These are phyloP conservation scores for Mugil cephalus DNA, from an alignment of 2,113 vertebrate genomes.

Conservation along the genomic window DNA sequence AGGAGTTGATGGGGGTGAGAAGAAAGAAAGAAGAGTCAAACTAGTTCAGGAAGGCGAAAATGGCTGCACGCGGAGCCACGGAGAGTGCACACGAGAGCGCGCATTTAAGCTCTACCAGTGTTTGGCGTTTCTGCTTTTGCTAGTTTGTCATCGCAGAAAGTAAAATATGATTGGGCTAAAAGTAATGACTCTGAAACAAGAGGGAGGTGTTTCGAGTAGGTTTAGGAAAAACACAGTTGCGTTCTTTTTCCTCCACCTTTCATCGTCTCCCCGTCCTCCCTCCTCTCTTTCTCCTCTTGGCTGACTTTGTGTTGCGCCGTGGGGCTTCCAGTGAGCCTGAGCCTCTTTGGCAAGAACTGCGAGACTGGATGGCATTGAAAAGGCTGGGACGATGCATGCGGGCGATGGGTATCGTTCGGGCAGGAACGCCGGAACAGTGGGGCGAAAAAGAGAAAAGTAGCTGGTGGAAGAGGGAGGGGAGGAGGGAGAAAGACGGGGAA, in stretches of 20 bases:
- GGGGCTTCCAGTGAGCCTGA: slow-evolving; percentile 69
- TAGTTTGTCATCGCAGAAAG: neutral
- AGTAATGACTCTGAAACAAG: neutral
- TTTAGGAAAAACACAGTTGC: neutral
- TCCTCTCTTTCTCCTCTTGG: slow-evolving; percentile 66
- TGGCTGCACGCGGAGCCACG: neutral
- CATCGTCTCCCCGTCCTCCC: slow-evolving; percentile 28
- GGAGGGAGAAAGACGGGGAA: slow-evolving; percentile 42
- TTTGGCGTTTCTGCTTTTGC: neutral
- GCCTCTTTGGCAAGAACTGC: slow-evolving; percentile 71
- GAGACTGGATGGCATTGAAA: slow-evolving; percentile 65
- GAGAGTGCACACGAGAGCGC: neutral
- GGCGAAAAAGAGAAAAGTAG: slow-evolving; percentile 24
- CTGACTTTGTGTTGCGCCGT: slow-evolving; percentile 70
- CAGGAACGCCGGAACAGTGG: neutral
- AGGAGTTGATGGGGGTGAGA: slow-evolving; percentile 3
- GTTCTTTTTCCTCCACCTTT: slow-evolving; percentile 19
- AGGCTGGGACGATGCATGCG: slow-evolving; percentile 48
- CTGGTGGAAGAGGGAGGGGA: slow-evolving; percentile 14
- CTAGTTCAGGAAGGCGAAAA: slow-evolving; percentile 8
- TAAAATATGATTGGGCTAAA: slow-evolving; percentile 13
- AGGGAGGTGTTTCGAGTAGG: neutral
- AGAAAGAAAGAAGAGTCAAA: neutral
- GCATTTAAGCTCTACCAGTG: neutral
- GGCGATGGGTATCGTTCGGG: slow-evolving; percentile 46